These are phyloP conservation scores for Rhinoraja longicauda DNA, from an alignment of 2,797 vertebrate species.

Conservation along the genomic window DNA sequence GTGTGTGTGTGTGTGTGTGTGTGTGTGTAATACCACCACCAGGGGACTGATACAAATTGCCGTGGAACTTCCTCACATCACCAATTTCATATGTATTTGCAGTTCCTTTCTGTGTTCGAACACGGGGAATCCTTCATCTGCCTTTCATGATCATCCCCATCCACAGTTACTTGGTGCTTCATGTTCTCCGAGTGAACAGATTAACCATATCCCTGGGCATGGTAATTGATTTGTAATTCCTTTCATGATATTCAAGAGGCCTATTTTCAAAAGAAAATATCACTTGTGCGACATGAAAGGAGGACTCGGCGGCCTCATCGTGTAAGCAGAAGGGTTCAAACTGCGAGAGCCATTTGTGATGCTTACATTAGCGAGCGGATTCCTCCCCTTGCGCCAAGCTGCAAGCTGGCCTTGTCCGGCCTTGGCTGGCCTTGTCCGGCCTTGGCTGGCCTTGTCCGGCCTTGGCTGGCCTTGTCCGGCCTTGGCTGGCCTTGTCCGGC, in stretches of 20 bases:
- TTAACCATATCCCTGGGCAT: not conserved
- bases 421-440: slow-evolving; percentile 72
- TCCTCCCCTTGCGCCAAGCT: slow-evolving; percentile 82
- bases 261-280: not conserved
- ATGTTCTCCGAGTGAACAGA: not conserved
- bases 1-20: no score
- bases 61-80: no score
- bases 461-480: slow-evolving; percentile 72
- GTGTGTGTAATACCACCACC: no score
- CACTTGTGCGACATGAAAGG: not conserved
- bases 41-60: no score
- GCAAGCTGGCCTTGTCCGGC: slow-evolving; percentile 77
- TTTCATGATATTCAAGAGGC: not conserved
- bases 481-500: slow-evolving; percentile 72
- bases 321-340: no score
- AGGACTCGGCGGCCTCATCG: slow-evolving; percentile 52
- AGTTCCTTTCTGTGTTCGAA: no score
- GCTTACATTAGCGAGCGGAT: slow-evolving; percentile 86
- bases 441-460: slow-evolving; percentile 72
- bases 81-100: no score
- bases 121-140: not conserved
- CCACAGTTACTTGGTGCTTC: not conserved
- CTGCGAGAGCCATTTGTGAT: slow-evolving; percentile 74
- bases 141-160: not conserved
- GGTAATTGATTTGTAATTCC: slow-evolving; percentile 2